Evolutionary conservation across 2,888 invertebrate species (phyloP), one percentile per base, ranked within the genome.

Genomic region (Rotaria sp.): DNA sequence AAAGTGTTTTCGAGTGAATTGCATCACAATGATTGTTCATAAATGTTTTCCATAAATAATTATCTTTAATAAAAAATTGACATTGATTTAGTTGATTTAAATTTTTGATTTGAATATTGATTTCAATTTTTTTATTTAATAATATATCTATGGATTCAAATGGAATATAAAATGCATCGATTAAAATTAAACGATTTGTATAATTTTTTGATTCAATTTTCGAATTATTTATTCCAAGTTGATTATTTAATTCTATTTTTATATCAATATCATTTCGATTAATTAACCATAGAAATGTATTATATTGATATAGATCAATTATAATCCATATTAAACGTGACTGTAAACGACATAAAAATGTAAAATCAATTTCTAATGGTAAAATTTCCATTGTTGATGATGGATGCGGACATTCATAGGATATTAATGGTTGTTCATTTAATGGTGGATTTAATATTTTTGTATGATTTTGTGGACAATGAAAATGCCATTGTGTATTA

Each of bases 301-400:
- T 45, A 45, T 80, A 80, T 80, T 80, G 80, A 45, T 80, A 80
- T 0, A 80, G n/a, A 45, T 80, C 80, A 45, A 80, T 80, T 11
- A 80, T 45, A n/a, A 80, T 13, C 80, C 80, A 80, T 26, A 45
- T 41, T 80, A 80, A 80, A 80, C 45, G 80, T 13, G 41, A 45
- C n/a, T 26, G 26, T 13, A 13, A 13, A 80, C 80, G 80, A 80
- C 80, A 80, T 4, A 80, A 24, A 45, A 80, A 80, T n/a, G 80
- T 80, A 45, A 80, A 45, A n/a, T 80, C 80, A 15, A 80, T 45
- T 80, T 80, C 80, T 7, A 45, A 13, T 24, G 80, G 80, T 45
- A 45, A 3, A 4, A 80, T 80, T 45, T 80, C 41, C 0, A 80
- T 80, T 80, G n/a, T 26, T 45, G 38, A 11, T 26, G 80, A 45